Evolutionary conservation across 2,113 vertebrate species (phyloP).

Genomic region (Hippocampus abdominalis): DNA sequence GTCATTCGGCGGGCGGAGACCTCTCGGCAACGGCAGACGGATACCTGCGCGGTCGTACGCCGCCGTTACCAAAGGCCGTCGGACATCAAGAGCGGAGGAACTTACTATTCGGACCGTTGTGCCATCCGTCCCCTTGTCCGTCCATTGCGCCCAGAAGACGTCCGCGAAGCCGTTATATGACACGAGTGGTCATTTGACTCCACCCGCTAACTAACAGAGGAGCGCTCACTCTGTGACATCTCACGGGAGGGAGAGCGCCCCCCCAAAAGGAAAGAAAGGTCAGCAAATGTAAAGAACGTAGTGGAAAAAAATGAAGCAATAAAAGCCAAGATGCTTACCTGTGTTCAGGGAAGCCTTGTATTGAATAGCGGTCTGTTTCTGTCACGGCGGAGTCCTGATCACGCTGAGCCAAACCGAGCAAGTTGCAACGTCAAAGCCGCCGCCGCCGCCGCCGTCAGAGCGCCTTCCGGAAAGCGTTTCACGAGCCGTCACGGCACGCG

Average conservation of each 20-base stretch:
- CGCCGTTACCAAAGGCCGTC: not conserved
- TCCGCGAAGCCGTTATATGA: not conserved
- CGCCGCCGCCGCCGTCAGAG: too few relatives aligned
- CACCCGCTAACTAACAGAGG: too few relatives aligned
- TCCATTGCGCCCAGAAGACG: not conserved
- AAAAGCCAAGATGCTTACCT: not conserved
- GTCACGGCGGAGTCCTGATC: not conserved
- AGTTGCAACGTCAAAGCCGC: not conserved
- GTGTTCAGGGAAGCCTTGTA: not conserved
- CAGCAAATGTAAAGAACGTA: too few relatives aligned
- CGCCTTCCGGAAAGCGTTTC: not conserved
- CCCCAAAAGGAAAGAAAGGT: too few relatives aligned
- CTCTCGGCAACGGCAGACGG: slow-evolving; percentile 1
- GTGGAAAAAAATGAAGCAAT: too few relatives aligned
- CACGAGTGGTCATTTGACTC: not conserved
- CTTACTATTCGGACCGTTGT: slow-evolving; percentile 4
- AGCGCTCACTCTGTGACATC: too few relatives aligned
- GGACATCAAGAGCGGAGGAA: not conserved
- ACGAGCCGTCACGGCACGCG: too few relatives aligned
- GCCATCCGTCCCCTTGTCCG: slow-evolving; percentile 6
- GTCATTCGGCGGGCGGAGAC: not conserved
- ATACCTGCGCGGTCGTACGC: not conserved
- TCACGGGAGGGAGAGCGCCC: too few relatives aligned
- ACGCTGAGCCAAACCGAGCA: not conserved
- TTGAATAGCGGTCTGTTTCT: not conserved